Base-by-base conservation (phyloP, 2,888 invertebrate species). In the Lumbricus terrestris region DNA sequence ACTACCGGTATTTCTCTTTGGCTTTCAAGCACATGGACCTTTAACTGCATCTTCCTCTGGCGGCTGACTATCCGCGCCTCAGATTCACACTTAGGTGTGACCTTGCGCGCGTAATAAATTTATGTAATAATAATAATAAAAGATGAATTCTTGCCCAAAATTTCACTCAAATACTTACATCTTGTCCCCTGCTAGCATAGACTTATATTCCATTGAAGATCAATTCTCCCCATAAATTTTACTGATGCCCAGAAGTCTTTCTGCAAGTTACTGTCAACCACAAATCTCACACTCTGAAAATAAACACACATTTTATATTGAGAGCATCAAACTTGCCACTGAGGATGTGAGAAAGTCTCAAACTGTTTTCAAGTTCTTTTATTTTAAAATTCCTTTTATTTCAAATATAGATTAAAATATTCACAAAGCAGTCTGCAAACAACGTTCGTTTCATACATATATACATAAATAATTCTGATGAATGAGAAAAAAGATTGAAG, bases 371-470 rank as follows among this genome's bases (percentile, higher is more conserved):
- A 5, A 13, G 47, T 69, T 8, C n/a, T 47, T 69, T 69, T 29
- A 29, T 54, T 54, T 54, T 13, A 23, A 54, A 54, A 13, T 42
- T 54, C 5, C 13, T 54, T 54, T 69, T 16, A 16, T 69, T 69
- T 69, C 69, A 69, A 69, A 69, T 69, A 69, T 69, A 69, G 69
- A 69, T 69, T 69, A 69, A 69, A 69, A 69, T 69, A 69, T 69
- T 69, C 69, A 69, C 69, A 69, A n/a, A 69, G 13, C n/a, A 29
- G 4, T n/a, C 69, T n/a, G 69, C 69, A 69, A 69, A 69, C 69
- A 69, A 69, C n/a, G n/a, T 69, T 13, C n/a, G 29, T 1, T 69
- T 69, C n/a, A 69, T 29, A 29, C 4, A 23, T n/a, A n/a, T 20
- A 18, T 47, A 47, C 18, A 47, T 20, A 18, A 47, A 47, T 3